Evolutionary conservation across 2,888 invertebrate genomes (phyloP), one percentile per base, ranked within the genome.

Genomic region (Latrodectus elegans): DNA sequence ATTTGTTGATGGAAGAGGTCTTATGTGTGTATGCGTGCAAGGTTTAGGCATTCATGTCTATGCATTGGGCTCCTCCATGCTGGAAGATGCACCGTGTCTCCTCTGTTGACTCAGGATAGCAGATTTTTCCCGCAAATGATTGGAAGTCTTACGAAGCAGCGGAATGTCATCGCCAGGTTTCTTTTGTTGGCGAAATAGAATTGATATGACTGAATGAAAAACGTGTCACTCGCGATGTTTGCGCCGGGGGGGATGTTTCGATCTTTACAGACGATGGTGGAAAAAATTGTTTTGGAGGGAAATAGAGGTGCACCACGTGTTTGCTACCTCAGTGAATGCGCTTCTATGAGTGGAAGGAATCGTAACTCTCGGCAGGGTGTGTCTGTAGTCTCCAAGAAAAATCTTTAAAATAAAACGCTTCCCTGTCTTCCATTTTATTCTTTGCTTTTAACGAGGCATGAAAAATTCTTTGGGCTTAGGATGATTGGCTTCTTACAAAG

Each of bases 71-170:
- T 68, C 22, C 67, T 55, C 22, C 15, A 8, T 12, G 8, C 68
- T 65, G 70, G n/a, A n/a, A 65, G 26, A 17, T 55, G 49, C 51
- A 26, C n/a, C 67, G 49, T 53, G 51, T 26, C 38, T 52, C 49
- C n/a, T 52, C 49, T 88, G 88, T 88, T 83, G 81, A 88, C 88
- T 84, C 76, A 80, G 84, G 26, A 75, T 74, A 49, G 75, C 73
- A 83, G 88, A 88, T 84, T 79, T 88, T 81, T 15, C 60, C 60
- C 77, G 79, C 83, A 88, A 88, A 88, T 88, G 88, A 88, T 88
- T 84, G 88, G 74, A 88, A 84, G 76, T 80, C 84, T 9, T 6
- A 38, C 17, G 76, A 38, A 72, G 80, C 84, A 77, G 76, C 76
- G 83, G 71, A 77, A 71, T 78, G 73, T 22, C 60, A 26, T 51